A percentile compares a stretch with the other conserved stretches of the same genome.
Conservation (phyloP, 2,113 vertebrate genomes). For the Dipodomys merriami region DNA sequence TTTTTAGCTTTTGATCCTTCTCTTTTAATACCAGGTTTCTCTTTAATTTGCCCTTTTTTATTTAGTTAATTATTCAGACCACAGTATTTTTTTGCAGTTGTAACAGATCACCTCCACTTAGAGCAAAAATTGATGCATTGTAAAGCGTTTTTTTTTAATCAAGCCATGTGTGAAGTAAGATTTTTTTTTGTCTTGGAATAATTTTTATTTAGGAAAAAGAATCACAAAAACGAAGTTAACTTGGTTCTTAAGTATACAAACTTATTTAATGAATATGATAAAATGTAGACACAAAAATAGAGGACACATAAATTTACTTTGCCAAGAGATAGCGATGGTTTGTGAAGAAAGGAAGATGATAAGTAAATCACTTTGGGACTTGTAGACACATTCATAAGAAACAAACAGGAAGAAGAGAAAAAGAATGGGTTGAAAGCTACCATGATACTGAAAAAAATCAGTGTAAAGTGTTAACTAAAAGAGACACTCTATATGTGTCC, state of each 20-base stretch:
- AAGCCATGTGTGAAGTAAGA: not conserved
- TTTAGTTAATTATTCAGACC: not conserved
- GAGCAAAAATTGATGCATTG: not conserved
- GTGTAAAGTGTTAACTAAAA: not conserved
- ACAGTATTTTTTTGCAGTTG: not conserved
- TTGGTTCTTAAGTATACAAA: not conserved
- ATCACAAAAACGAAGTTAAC: conserved; percentile 4
- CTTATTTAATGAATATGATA: not conserved
- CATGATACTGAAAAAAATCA: not conserved
- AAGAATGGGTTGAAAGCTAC: not conserved
- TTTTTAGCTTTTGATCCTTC: not conserved
- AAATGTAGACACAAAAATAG: not conserved
- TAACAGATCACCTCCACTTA: not conserved
- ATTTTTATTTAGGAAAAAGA: conserved; percentile 13
- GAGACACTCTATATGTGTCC: rapidly evolving
- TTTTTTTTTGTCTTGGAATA: not conserved
- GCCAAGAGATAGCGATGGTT: not conserved
- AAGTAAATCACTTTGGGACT: not conserved
- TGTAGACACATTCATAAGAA: not conserved
- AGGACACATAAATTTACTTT: not conserved
- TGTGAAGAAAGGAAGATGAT: not conserved
- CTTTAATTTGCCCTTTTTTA: conserved; percentile 1
- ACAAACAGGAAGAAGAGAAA: not conserved
- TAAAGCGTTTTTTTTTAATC: not conserved
- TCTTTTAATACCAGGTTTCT: not conserved